These are phyloP conservation scores for Branchellion lobata DNA, from an alignment of 2,888 invertebrate genomes.

Conservation along the genomic window DNA sequence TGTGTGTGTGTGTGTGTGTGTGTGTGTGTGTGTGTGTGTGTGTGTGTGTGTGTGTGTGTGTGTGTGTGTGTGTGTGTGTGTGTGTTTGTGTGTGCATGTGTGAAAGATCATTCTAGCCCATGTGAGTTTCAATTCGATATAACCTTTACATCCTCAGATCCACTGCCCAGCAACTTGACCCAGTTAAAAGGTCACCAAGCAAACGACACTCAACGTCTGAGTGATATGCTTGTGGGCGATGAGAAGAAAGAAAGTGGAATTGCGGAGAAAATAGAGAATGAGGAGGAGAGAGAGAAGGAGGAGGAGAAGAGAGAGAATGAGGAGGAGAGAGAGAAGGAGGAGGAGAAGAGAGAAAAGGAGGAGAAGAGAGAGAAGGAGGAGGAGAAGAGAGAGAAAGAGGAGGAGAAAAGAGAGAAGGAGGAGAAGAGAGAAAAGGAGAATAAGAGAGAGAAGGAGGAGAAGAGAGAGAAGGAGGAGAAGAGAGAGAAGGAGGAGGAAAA, in stretches of 20 bases:
- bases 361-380: background rate
- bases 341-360: too few relatives aligned
- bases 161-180: too few relatives aligned
- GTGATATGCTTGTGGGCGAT: too few relatives aligned
- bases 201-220: too few relatives aligned
- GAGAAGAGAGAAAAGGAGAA: background rate
- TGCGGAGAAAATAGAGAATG: too few relatives aligned
- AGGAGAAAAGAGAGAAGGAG: background rate
- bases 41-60: conserved; percentile 11
- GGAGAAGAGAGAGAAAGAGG: background rate
- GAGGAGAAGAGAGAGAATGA: too few relatives aligned
- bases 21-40: background rate
- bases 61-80: conserved; percentile 30
- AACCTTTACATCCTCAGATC: too few relatives aligned
- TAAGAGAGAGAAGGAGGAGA: background rate
- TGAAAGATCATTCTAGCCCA: background rate
- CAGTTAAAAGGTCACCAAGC: too few relatives aligned
- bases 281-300: too few relatives aligned
- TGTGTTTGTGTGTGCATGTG: conserved; percentile 22
- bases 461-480: background rate
- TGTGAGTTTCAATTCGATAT: background rate
- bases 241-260: too few relatives aligned
- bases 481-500: conserved; percentile 21
- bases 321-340: too few relatives aligned
- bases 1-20: background rate